Conservation (phyloP, 2,888 invertebrate species). For the Amorpha juglandis region DNA sequence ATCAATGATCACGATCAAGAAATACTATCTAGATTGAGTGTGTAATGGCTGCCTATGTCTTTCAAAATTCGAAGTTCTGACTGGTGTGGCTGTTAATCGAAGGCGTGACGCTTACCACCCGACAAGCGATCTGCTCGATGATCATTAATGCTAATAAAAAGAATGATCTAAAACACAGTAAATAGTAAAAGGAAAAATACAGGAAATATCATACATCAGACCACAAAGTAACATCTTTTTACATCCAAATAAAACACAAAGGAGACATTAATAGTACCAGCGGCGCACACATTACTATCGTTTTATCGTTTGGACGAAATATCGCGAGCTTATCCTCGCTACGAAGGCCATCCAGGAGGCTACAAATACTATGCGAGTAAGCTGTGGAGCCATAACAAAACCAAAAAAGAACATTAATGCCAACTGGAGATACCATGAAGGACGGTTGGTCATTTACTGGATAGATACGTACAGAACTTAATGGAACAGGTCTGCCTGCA, state of each 20-base stretch:
- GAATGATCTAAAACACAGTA: background rate
- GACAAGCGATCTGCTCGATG: too few relatives aligned
- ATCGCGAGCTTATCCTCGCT: conserved; percentile 25
- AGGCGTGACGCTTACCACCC: too few relatives aligned
- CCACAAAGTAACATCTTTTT: conserved; percentile 6
- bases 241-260: conserved; percentile 23
- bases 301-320: conserved; percentile 28
- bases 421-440: conserved; percentile 25
- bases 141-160: too few relatives aligned
- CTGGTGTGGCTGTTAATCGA: too few relatives aligned
- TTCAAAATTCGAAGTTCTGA: too few relatives aligned
- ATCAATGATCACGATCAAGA: too few relatives aligned
- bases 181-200: background rate
- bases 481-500: conserved; percentile 1
- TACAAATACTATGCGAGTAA: conserved; percentile 25
- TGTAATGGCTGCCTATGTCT: too few relatives aligned
- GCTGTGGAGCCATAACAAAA: conserved; percentile 28
- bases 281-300: conserved; percentile 22
- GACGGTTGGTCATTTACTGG: conserved; percentile 14
- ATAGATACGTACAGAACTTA: background rate
- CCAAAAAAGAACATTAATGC: conserved; percentile 29
- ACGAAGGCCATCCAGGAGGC: conserved; percentile 24
- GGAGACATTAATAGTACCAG: conserved; percentile 21
- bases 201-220: conserved; percentile 4
- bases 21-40: too few relatives aligned